Evolutionary conservation across 2,888 invertebrate genomes (phyloP).

Genomic region (Saturnia pavonia): DNA sequence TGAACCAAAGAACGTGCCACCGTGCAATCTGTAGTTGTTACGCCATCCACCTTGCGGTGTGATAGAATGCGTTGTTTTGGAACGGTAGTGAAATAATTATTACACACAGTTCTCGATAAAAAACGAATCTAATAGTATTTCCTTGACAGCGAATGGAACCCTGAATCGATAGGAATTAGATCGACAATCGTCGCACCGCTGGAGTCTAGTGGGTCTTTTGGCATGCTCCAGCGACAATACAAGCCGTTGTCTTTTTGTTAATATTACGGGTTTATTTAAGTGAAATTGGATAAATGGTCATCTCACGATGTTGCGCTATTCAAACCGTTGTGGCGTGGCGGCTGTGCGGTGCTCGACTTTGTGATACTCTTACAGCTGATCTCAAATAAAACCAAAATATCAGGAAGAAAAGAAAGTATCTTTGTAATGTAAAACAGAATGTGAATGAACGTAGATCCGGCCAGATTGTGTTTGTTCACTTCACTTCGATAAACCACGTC

Average conservation of each 20-base stretch:
- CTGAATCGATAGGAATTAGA: conserved; percentile 47
- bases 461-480: conserved; percentile 46
- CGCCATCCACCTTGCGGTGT: conserved; percentile 56
- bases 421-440: conserved; percentile 61
- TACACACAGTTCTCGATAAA: conserved; percentile 54
- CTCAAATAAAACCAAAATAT: conserved; percentile 56
- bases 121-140: conserved; percentile 45
- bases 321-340: conserved; percentile 63
- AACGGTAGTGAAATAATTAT: conserved; percentile 68
- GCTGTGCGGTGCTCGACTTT: conserved; percentile 50
- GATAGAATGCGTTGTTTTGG: conserved; percentile 64
- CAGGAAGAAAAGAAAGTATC: conserved; percentile 53
- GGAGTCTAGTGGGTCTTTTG: conserved; percentile 41
- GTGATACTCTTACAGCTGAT: conserved; percentile 49
- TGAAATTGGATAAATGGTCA: conserved; percentile 81
- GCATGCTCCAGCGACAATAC: conserved; percentile 57
- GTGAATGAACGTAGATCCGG: conserved; percentile 51
- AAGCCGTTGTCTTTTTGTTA: conserved; percentile 72
- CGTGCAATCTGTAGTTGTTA: conserved; percentile 50
- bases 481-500: conserved; percentile 38
- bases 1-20: conserved; percentile 19
- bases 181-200: conserved; percentile 40
- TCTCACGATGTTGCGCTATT: conserved; percentile 70
- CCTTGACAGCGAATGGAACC: conserved; percentile 42
- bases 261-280: conserved; percentile 80